A percentile compares a stretch with the other conserved stretches of the same genome.
These are phyloP conservation scores for Macroteleia sp. DNA, from an alignment of 2,888 invertebrate species.

Conservation along the genomic window DNA sequence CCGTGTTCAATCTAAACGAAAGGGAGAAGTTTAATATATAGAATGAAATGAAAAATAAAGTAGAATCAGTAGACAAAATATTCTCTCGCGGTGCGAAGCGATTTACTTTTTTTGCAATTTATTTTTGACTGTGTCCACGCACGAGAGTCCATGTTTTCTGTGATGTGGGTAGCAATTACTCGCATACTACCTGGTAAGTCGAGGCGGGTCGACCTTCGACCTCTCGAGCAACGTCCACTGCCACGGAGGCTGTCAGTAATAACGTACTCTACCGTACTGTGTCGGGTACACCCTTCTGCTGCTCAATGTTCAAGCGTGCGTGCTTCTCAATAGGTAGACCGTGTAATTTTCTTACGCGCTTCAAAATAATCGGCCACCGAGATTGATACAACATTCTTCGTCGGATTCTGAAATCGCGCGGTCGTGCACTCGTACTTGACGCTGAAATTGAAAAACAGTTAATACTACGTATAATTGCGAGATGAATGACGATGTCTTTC, in stretches of 20 bases:
- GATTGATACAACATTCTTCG: constrained; percentile 72
- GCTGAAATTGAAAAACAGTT: constrained; percentile 34
- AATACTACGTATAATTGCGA: constrained; percentile 11
- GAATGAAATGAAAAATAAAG: constrained; percentile 33
- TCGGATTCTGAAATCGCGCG: constrained; percentile 37
- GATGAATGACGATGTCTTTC: too few species aligned
- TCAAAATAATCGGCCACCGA: constrained; percentile 74
- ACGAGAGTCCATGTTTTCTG: constrained; percentile 74
- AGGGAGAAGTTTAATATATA: background rate
- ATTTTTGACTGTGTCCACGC: constrained; percentile 17
- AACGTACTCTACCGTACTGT: constrained; percentile 78
- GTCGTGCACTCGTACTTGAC: background rate
- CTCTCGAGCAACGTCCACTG: constrained; percentile 76
- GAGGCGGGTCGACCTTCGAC: constrained; percentile 82
- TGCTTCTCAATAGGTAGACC: constrained; percentile 69
- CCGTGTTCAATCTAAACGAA: constrained; percentile 37
- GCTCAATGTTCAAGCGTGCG: constrained; percentile 65
- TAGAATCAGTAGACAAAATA: constrained; percentile 36
- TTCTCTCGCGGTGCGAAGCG: constrained; percentile 66
- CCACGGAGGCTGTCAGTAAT: constrained; percentile 80
- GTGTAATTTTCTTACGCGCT: constrained; percentile 80
- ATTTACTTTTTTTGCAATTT: too few species aligned
- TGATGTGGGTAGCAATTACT: constrained; percentile 81
- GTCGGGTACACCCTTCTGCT: constrained; percentile 67
- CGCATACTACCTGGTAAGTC: constrained; percentile 79